Percentiles rank a stretch among this genome's conserved stretches.
Evolutionary conservation across 2,113 vertebrate genomes (phyloP).

Genomic region (Bufo gargarizans): DNA sequence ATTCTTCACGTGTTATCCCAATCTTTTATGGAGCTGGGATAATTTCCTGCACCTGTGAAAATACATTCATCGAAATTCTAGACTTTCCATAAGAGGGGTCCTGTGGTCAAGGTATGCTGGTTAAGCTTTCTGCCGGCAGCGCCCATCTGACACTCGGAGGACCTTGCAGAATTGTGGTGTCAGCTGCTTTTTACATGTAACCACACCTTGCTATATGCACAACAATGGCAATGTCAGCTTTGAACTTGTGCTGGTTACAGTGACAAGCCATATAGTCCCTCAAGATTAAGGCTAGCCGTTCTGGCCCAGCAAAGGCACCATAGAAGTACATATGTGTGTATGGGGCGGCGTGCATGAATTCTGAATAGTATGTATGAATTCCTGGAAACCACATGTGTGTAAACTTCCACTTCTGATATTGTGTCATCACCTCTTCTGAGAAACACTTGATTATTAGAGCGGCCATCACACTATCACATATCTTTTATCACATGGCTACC

Average conservation of each 20-base stretch:
- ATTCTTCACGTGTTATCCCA: constrained; percentile 48
- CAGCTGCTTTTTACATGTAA: constrained; percentile 27
- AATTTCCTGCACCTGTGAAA: constrained; percentile 58
- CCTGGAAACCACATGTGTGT: background rate
- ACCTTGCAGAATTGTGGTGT: background rate
- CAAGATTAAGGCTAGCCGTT: background rate
- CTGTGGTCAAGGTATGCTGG: constrained; percentile 54
- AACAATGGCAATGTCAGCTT: constrained; percentile 12
- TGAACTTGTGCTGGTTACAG: constrained; percentile 1
- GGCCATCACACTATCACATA: background rate
- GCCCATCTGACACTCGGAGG: constrained; percentile 11
- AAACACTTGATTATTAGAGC: background rate
- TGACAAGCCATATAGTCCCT: background rate
- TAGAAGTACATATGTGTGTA: background rate
- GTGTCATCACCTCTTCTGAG: background rate
- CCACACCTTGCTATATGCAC: constrained; percentile 39
- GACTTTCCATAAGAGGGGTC: constrained; percentile 30
- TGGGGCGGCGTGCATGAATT: too few species aligned
- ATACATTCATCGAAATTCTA: constrained; percentile 51
- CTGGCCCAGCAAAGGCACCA: background rate
- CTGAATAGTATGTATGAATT: background rate
- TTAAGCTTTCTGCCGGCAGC: constrained; percentile 23
- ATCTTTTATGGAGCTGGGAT: constrained; percentile 34
- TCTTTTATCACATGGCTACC: background rate
- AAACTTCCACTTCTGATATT: background rate